Evolutionary conservation across 2,113 vertebrate species (phyloP), one percentile per base, ranked within the genome.

Genomic region (Pluvianellus socialis): DNA sequence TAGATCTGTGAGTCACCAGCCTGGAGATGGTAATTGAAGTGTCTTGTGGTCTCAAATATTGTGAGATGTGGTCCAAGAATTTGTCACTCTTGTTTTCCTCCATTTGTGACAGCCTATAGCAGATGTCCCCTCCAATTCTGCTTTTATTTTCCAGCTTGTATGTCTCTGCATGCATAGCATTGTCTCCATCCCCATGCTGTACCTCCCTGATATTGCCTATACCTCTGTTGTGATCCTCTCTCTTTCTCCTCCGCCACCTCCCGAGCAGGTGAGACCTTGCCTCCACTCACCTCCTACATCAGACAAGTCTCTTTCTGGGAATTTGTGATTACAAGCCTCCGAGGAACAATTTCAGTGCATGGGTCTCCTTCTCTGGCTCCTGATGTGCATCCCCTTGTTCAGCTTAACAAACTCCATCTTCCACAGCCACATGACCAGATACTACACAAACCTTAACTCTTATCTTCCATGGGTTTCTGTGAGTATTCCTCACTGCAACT

Each of bases 21-120:
- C 49, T 5, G 3, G 44, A 86, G 77, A 89, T 0, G 0, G 35
- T 68, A 95, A 96, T 72, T 91, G 68, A 96, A 82, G 77, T 66
- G 66, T 91, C 86, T 81, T 4, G 2, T 58, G 44, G 80, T 45
- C 94, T 87, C 70, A 95, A 20, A 91, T 32, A 58, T 14, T 58
- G 62, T 27, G 73, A 92, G 84, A 87, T 92, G 71, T 55, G n/a
- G 62, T 59, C 80, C 62, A 88, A 81, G 80, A 87, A 88, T 61
- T 89, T 76, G 74, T 96, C 89, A 87, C 27, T 87, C 80, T 90
- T 0, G 0, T 70, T 71, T 38, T 86, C 58, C 67, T 94, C 38
- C 66, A 56, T 42, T 91, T 84, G 28, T 85, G 83, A 90, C 24
- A 87, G 94, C 20, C 58, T 70, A 28, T 3, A 95, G 62, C 53